These are phyloP conservation scores for Halocynthia roretzi DNA, from an alignment of 23 tunicate genomes.

Conservation along the genomic window DNA sequence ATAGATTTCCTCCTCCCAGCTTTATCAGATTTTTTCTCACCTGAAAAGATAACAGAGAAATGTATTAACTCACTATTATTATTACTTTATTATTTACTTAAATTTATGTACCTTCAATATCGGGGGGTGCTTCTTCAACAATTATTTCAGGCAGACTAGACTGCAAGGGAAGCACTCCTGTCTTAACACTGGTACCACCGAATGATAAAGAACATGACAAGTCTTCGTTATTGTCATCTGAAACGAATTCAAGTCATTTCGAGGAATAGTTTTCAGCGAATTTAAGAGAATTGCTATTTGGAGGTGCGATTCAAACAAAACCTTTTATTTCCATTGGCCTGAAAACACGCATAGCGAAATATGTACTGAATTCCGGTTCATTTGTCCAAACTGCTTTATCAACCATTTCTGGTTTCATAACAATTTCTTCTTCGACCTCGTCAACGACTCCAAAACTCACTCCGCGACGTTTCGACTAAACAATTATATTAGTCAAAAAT, in stretches of 20 bases:
- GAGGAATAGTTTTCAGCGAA: too few relatives aligned
- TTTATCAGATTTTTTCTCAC: not conserved
- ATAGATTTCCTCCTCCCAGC: conserved; percentile 72
- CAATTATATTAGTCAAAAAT: not conserved
- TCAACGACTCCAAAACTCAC: conserved; percentile 46
- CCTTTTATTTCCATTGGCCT: conserved; percentile 64
- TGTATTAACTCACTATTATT: too few relatives aligned
- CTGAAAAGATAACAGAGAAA: too few relatives aligned
- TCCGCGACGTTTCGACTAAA: conserved; percentile 38
- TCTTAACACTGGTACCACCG: conserved; percentile 35
- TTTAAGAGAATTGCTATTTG: not conserved
- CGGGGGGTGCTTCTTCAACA: conserved; percentile 8
- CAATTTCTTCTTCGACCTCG: conserved; percentile 33
- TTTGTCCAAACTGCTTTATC: conserved; percentile 76
- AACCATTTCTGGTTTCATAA: conserved; percentile 59
- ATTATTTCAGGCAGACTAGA: not conserved
- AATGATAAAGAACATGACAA: conserved; percentile 49
- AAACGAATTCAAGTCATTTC: not conserved
- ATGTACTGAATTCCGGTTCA: conserved; percentile 71
- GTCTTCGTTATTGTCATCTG: conserved; percentile 59
- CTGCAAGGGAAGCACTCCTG: conserved; percentile 30
- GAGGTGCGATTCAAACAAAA: not conserved
- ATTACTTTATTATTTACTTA: not conserved
- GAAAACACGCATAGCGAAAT: conserved; percentile 48
- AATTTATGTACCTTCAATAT: not conserved